phyloP scores from a whole-genome alignment of 2,797 vertebrate species.

The Sebastiscus tertius region DNA sequence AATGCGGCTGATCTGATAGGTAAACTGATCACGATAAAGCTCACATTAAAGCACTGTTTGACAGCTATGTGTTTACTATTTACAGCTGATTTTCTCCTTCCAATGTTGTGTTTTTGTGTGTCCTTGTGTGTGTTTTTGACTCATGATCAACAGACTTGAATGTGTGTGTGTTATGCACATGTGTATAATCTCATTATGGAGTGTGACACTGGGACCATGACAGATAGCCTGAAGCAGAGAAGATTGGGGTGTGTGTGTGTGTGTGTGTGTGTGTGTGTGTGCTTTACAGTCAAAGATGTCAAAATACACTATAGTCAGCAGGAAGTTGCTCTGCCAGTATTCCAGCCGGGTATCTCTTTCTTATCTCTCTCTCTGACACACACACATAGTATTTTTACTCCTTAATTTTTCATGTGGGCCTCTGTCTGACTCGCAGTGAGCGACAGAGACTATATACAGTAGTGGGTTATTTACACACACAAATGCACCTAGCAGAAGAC shows the following conservation, averaged over 20 bases:
- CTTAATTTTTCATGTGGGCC: slow-evolving; percentile 52
- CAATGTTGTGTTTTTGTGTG: background rate
- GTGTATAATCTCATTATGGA: slow-evolving; percentile 57
- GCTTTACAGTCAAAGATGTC: slow-evolving; percentile 49
- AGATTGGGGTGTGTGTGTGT: slow-evolving; percentile 2
- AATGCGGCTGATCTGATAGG: background rate
- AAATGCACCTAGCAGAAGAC: slow-evolving; percentile 23
- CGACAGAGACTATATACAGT: slow-evolving; percentile 40
- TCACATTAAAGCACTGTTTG: background rate
- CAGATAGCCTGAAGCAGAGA: slow-evolving; percentile 57
- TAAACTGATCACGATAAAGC: background rate
- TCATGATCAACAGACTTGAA: background rate
- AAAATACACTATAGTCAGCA: slow-evolving; percentile 62
- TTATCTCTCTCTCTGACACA: background rate
- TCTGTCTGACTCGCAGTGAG: slow-evolving; percentile 43
- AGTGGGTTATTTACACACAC: slow-evolving; percentile 54
- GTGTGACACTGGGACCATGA: slow-evolving; percentile 58
- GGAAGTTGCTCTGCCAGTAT: slow-evolving; percentile 47
- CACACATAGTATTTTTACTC: background rate
- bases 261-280: background rate
- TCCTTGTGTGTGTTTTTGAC: slow-evolving; percentile 1
- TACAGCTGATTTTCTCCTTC: background rate
- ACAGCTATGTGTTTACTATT: background rate
- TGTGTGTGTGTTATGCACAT: slow-evolving; percentile 20
- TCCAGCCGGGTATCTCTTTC: slow-evolving; percentile 36